Evolutionary conservation across 2,113 vertebrate species (phyloP), one percentile per base, ranked within the genome.

Genomic region (Platysternon megacephalum): DNA sequence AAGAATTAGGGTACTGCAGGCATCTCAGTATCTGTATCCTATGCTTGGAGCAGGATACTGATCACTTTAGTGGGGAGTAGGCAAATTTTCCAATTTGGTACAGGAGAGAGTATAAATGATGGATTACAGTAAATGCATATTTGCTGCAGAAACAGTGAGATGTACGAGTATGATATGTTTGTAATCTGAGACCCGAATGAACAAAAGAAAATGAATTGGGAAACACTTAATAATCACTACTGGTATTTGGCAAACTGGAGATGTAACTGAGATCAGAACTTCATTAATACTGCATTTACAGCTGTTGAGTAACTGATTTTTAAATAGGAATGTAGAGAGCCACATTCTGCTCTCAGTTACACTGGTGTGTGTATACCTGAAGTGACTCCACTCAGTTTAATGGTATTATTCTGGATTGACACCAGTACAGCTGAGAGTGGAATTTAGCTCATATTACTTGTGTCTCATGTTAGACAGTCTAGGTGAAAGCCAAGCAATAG

Each of bases 81-180:
- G 19, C 28, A 53, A 11, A 46, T 46, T 78, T 78, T 46, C 42
- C 24, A 78, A 4, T 46, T 76, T 78, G 21, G 3, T 53, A 48
- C 39, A 4, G 82, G 3, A 4, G 0, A 1, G 24, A 65, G 24
- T 11, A 14, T 55, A 89, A 28, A 0, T 2, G 19, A 11, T 16
- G 26, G 61, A 86, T 82, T 82, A 89, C 74, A 76, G 24, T 22
- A 85, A 72, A 12, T 58, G 6, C 46, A 51, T 6, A 74, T 29
- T 44, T 58, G 8, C 82, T 58, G 11, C 58, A 82, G 24, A n/a
- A 46, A 76, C 10, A 52, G 61, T 82, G n/a, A 12, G 6, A 51
- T 3, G 4, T 88, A 76, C 22, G 44, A 89, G n/a, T 52, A 53
- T 19, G 29, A 79, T 32, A 12, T 29, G 12, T 9, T 61, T 52